phyloP scores from a whole-genome alignment of 2,797 vertebrate genomes.

The Leuciscus waleckii region DNA sequence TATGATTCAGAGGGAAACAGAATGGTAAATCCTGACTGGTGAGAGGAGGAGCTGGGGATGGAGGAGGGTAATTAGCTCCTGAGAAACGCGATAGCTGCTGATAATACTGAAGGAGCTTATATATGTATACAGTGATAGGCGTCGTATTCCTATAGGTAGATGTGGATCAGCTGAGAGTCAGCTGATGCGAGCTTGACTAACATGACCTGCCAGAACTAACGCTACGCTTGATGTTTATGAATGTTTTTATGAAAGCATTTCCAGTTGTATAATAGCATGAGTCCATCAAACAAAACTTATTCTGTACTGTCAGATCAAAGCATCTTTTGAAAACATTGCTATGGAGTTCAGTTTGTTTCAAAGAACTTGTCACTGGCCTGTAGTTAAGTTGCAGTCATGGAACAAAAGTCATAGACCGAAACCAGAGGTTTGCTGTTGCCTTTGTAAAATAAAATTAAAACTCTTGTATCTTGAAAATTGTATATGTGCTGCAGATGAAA shows the following conservation, averaged over 20 bases:
- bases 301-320: slow-evolving; percentile 17
- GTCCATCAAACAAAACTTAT: background rate
- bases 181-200: no score
- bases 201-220: no score
- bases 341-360: background rate
- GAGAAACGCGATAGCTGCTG: no score
- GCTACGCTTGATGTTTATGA: background rate
- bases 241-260: slow-evolving; percentile 2
- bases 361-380: background rate
- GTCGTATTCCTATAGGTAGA: no score
- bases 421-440: slow-evolving; percentile 10
- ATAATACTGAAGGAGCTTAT: no score
- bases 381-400: background rate
- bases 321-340: slow-evolving; percentile 21
- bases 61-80: no score
- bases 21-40: no score
- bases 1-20: no score
- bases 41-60: no score
- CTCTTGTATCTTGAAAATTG: background rate
- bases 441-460: slow-evolving; percentile 44
- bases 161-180: no score
- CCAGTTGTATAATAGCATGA: background rate
- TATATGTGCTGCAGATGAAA: background rate
- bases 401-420: slow-evolving; percentile 19
- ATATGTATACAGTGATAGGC: no score